Base-by-base conservation (phyloP, 2,797 vertebrate species). In the Melanotaenia nigrans region DNA sequence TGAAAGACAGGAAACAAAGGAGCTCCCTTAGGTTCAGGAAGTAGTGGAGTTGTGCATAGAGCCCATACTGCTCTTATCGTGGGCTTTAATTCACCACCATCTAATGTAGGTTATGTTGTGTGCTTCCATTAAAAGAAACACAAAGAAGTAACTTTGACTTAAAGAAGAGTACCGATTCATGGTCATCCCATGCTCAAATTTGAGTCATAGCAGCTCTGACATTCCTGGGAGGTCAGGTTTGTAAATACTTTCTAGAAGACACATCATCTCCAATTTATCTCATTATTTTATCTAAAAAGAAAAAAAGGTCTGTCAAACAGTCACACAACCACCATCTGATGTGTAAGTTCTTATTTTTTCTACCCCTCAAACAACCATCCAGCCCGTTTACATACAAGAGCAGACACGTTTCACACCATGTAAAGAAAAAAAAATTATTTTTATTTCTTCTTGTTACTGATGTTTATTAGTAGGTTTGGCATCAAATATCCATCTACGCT, bases 341-440 rank as follows among this genome's bases (percentile, higher is more conserved):
- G 4, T 55, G 68, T 25, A 49, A 25, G 32, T n/a, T 38, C 60
- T 68, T 56, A 12, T 77, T 72, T 65, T 68, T 73, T 30, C 65
- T 25, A 16, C 47, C 73, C 83, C 56, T 79, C 65, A 18, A 64
- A 70, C 40, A 66, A 53, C 32, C 58, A 71, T 57, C 13, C 77
- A 65, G 33, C 83, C 83, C 81, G 81, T 83, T 81, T 65, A 30
- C 51, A 71, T 60, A 61, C 74, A 62, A 10, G 77, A 81, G 72
- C 68, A 65, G 55, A 28, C 71, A 69, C 71, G 72, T 73, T 78
- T 57, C 71, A 67, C 53, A 65, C 76, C 71, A 66, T 25, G 57
- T 51, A 24, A 71, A 68, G 64, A 78, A 68, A 4, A 61, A 13
- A 25, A 5, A 32, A 1, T 5, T 11, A 28, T 28, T 3, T 24